Conservation (phyloP, 2,888 invertebrate species). For the Hydraecia micacea region DNA sequence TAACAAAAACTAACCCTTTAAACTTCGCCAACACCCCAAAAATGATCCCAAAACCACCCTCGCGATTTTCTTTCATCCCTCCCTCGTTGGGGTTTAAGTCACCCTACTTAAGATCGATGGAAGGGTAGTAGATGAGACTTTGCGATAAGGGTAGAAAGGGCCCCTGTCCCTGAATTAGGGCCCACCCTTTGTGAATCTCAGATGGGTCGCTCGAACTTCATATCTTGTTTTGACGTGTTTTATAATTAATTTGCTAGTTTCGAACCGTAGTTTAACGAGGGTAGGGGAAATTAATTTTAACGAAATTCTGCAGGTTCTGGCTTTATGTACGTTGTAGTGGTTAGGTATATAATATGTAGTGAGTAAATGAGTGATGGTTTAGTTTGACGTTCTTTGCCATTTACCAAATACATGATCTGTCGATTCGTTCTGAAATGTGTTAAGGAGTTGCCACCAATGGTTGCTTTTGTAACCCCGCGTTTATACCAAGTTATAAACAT, state of each 20-base stretch:
- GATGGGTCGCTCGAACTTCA: constrained; percentile 86
- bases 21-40: constrained; percentile 77
- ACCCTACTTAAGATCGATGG: constrained; percentile 90
- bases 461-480: neutral
- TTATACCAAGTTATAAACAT: neutral
- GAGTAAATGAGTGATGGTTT: constrained; percentile 17
- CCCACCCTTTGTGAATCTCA: constrained; percentile 87
- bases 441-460: neutral
- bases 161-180: constrained; percentile 83
- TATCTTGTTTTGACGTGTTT: constrained; percentile 89
- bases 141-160: constrained; percentile 86
- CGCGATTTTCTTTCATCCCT: constrained; percentile 87
- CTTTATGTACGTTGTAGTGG: constrained; percentile 37
- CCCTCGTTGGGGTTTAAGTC: constrained; percentile 85
- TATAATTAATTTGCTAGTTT: constrained; percentile 91
- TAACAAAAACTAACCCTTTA: constrained; percentile 86
- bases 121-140: constrained; percentile 87
- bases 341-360: constrained; percentile 45
- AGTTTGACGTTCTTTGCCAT: neutral
- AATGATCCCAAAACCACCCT: constrained; percentile 81
- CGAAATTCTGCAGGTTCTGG: constrained; percentile 68
- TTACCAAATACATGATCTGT: neutral
- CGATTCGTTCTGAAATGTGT: neutral
- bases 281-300: constrained; percentile 81
- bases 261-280: constrained; percentile 85